Evolutionary conservation across 2,888 invertebrate species (phyloP), one percentile per base, ranked within the genome.

Genomic region (Taphrorychus bicolor): DNA sequence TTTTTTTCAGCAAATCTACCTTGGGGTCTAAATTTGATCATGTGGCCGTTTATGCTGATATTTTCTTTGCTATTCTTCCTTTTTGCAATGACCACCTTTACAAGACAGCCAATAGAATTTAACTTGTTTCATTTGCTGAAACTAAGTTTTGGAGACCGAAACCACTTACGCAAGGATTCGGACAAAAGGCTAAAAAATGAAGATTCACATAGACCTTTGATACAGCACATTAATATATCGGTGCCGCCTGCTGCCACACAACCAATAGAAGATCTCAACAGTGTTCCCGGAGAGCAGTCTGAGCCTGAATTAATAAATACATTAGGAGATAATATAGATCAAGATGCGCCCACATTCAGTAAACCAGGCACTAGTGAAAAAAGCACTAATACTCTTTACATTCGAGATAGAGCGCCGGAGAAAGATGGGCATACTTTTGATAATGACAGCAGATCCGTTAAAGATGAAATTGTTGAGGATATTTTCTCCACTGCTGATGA

Each of bases 11-110:
- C 53, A 69, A 71, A 60, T 11, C 71, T 70, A 45, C 75, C 75
- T 11, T 74, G 73, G 73, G 66, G 57, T 45, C 16, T 71, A 11
- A 74, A 74, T 19, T 21, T 74, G 1, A n/a, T 75, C 3, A 71
- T 75, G n/a, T 74, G 74, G 59, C 74, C 74, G 0, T 5, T 71
- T 7, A 72, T 75, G 72, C 57, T 74, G 41, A 24, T 74, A 7
- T 75, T 74, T 51, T 22, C 54, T 17, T 5, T 60, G 5, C 5
- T 71, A 0, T 9, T 73, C 5, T 11, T 56, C 7, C 51, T 70
- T 3, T 58, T 74, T 5, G 17, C 66, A 14, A 62, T 70, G 54
- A 69, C 71, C 5, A 57, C 67, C 53, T 22, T 62, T 5, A 71
- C 59, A n/a, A 63, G 66, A 5, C 45, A 63, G 17, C 24, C 69